A percentile compares a stretch with the other conserved stretches of the same genome.
phyloP scores from a whole-genome alignment of 2,888 invertebrate genomes.

The Cartodere bifasciata region DNA sequence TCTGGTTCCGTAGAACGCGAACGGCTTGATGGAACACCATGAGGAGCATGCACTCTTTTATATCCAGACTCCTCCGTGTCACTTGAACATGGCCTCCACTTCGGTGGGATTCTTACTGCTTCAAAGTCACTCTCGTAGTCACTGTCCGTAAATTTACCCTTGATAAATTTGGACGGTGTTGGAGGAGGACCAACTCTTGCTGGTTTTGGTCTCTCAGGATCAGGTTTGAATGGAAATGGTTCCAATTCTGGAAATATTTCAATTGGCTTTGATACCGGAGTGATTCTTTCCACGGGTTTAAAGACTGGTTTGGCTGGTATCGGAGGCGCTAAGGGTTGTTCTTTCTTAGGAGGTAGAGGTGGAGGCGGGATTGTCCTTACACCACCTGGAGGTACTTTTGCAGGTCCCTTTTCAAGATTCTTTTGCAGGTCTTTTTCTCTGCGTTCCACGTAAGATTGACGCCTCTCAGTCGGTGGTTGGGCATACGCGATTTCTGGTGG shows the following conservation, averaged over 20 bases:
- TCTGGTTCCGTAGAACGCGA: slow-evolving; percentile 45
- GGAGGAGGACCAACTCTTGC: slow-evolving; percentile 39
- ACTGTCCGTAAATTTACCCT: slow-evolving; percentile 45
- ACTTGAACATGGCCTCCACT: slow-evolving; percentile 50
- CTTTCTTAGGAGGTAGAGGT: slow-evolving; percentile 24
- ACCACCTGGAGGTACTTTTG: slow-evolving; percentile 40
- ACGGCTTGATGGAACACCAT: slow-evolving; percentile 34
- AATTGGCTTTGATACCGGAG: slow-evolving; percentile 26
- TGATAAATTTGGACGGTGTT: slow-evolving; percentile 44
- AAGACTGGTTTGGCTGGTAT: slow-evolving; percentile 29
- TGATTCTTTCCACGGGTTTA: slow-evolving; percentile 20
- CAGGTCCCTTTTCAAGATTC: slow-evolving; percentile 38
- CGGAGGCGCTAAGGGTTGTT: slow-evolving; percentile 35
- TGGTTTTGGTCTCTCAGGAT: slow-evolving; percentile 32
- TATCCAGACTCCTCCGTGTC: slow-evolving; percentile 50
- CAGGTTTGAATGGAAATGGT: slow-evolving; percentile 39
- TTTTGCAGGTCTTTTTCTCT: slow-evolving; percentile 44
- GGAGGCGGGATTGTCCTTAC: slow-evolving; percentile 42
- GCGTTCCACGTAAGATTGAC: slow-evolving; percentile 44
- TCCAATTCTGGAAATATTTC: slow-evolving; percentile 37
- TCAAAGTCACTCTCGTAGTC: slow-evolving; percentile 58
- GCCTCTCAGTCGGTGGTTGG: slow-evolving; percentile 37
- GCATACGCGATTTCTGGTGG: slow-evolving; percentile 56
- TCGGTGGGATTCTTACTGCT: slow-evolving; percentile 33
- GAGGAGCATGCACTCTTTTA: slow-evolving; percentile 42